phyloP scores from a whole-genome alignment of 2,888 invertebrate species.

The Eilema depressum region DNA sequence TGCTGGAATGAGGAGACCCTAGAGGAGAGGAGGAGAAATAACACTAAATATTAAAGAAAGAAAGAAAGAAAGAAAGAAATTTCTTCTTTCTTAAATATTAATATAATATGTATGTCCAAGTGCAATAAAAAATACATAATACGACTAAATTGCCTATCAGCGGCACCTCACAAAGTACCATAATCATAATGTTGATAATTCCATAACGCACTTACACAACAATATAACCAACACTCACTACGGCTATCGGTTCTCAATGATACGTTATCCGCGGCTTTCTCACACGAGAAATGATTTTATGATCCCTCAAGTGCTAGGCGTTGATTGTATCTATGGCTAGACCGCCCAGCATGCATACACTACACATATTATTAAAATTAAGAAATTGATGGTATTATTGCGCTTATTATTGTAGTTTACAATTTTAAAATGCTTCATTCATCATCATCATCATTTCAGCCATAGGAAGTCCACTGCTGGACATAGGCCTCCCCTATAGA shows the following conservation, averaged over 20 bases:
- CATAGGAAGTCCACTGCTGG: no score
- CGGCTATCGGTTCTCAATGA: conserved; percentile 20
- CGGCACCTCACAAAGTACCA: neutral
- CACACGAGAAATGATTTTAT: conserved; percentile 31
- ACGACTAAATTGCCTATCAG: neutral
- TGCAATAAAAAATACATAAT: no score
- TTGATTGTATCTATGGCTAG: conserved; percentile 20
- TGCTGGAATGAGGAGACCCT: no score
- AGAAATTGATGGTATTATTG: conserved; percentile 12
- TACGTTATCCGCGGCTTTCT: conserved; percentile 17
- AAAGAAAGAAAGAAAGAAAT: no score
- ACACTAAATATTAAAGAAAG: no score
- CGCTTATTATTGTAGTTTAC: neutral
- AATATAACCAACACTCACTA: conserved; percentile 4
- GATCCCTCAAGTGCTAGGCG: conserved; percentile 26
- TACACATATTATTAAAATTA: no score
- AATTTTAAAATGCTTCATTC: neutral
- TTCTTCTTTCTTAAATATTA: no score
- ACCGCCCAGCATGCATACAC: conserved; percentile 29
- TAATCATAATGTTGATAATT: conserved; percentile 8
- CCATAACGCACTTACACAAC: conserved; percentile 1
- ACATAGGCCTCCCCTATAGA: no score
- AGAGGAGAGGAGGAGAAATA: no score
- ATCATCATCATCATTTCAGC: no score
- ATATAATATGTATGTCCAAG: no score